Percentiles rank a stretch among this genome's conserved stretches.
phyloP scores from a whole-genome alignment of 2,888 invertebrate genomes.

The Epirrhoe alternata region DNA sequence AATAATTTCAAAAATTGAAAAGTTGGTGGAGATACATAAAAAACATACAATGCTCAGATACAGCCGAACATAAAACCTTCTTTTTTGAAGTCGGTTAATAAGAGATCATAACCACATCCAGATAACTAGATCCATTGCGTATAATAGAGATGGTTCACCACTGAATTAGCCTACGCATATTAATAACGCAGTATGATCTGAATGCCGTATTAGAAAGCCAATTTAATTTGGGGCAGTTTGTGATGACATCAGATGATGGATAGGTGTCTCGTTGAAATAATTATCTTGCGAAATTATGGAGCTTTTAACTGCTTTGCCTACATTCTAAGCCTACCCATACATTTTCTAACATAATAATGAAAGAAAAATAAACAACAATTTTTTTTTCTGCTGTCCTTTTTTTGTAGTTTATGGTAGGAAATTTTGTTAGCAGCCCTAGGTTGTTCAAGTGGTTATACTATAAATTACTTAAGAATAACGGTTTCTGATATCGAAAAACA shows the following conservation, averaged over 20 bases:
- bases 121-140: conserved; percentile 45
- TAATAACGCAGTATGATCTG: conserved; percentile 62
- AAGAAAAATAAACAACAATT: too few species aligned
- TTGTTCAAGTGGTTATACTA: too few species aligned
- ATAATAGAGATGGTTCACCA: conserved; percentile 74
- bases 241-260: conserved; percentile 57
- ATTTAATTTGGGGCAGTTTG: conserved; percentile 70
- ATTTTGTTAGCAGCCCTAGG: too few species aligned
- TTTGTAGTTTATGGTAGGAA: too few species aligned
- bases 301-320: conserved; percentile 1
- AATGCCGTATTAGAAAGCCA: conserved; percentile 62
- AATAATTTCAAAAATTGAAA: too few species aligned
- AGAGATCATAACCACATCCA: conserved; percentile 49
- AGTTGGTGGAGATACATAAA: too few species aligned
- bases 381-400: too few species aligned
- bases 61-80: too few species aligned
- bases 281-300: conserved; percentile 15
- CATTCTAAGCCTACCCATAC: conserved; percentile 11
- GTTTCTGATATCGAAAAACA: conserved; percentile 13
- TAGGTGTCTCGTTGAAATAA: conserved; percentile 37
- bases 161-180: conserved; percentile 78
- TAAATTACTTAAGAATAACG: background rate
- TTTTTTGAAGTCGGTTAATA: background rate
- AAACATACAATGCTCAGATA: too few species aligned
- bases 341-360: background rate